Percentiles rank a stretch among this genome's conserved stretches.
phyloP scores from a whole-genome alignment of 2,888 invertebrate genomes.

The Dascillus cervinus region DNA sequence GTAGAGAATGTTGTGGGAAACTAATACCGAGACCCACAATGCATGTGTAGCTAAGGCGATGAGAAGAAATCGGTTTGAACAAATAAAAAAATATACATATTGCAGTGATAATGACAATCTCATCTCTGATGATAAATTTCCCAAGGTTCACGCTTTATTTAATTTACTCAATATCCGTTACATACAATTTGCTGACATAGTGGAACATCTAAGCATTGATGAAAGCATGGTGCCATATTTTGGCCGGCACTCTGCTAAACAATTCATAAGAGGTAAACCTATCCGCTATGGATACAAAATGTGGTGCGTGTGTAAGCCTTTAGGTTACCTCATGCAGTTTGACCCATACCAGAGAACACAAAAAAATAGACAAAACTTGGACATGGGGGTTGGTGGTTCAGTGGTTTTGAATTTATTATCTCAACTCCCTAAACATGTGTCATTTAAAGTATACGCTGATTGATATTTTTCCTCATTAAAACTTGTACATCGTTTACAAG shows the following conservation, averaged over 20 bases:
- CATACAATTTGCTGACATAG: conserved; percentile 7
- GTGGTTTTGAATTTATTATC: conserved; percentile 16
- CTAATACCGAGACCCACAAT: too few relatives aligned
- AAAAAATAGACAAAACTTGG: conserved; percentile 1
- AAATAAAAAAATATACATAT: conserved; percentile 4
- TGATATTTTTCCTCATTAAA: conserved; percentile 17
- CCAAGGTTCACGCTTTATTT: conserved; percentile 15
- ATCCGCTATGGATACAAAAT: conserved; percentile 6
- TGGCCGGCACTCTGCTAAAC: conserved; percentile 14
- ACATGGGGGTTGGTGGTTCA: conserved; percentile 11
- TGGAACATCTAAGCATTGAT: conserved; percentile 11
- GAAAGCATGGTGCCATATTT: conserved; percentile 18
- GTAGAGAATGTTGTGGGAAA: too few relatives aligned
- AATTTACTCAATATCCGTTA: conserved; percentile 12
- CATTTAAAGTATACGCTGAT: conserved; percentile 19
- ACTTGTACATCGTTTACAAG: conserved; percentile 10
- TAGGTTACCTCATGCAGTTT: conserved; percentile 14
- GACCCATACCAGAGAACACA: conserved; percentile 14
- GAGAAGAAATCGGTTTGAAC: conserved; percentile 8
- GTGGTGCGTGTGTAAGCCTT: conserved; percentile 9
- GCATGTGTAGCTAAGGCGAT: conserved; percentile 9
- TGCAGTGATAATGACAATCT: conserved; percentile 4
- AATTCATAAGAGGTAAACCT: conserved; percentile 15
- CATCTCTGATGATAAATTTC: conserved; percentile 11
- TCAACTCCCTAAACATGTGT: conserved; percentile 15